These are phyloP conservation scores for Aproaerema taeniolella DNA, from an alignment of 2,888 invertebrate genomes.

Conservation along the genomic window DNA sequence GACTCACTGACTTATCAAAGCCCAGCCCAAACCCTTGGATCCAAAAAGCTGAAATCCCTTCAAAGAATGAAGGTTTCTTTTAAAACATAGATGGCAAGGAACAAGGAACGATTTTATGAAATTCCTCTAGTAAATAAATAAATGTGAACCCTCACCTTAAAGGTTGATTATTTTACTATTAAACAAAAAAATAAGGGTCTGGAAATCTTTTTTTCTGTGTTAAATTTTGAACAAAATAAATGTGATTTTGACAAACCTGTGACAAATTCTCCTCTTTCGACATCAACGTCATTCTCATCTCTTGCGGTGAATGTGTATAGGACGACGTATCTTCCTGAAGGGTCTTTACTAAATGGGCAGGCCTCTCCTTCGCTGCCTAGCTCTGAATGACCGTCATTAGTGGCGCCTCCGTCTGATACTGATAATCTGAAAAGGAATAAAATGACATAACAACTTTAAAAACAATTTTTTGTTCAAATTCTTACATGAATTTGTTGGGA, in stretches of 20 bases:
- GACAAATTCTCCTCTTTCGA: constrained; percentile 96
- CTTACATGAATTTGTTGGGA: no score
- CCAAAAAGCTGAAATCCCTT: no score
- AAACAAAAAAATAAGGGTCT: no score
- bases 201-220: background rate
- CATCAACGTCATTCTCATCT: constrained; percentile 96
- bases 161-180: no score
- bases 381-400: constrained; percentile 67
- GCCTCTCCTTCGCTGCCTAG: constrained; percentile 78
- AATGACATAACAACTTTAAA: background rate
- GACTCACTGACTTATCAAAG: no score
- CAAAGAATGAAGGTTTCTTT: no score
- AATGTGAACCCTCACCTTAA: no score
- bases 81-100: no score
- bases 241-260: constrained; percentile 80
- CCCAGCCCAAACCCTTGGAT: no score
- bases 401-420: constrained; percentile 63
- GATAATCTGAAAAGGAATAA: constrained; percentile 40
- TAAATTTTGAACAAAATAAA: background rate
- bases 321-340: constrained; percentile 93
- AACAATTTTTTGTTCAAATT: no score
- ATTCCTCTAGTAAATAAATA: no score
- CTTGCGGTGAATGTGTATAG: constrained; percentile 94
- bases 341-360: constrained; percentile 86
- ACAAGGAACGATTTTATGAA: no score